Evolutionary conservation across 2,888 invertebrate species (phyloP), one percentile per base, ranked within the genome.

Genomic region (Phania funesta): DNA sequence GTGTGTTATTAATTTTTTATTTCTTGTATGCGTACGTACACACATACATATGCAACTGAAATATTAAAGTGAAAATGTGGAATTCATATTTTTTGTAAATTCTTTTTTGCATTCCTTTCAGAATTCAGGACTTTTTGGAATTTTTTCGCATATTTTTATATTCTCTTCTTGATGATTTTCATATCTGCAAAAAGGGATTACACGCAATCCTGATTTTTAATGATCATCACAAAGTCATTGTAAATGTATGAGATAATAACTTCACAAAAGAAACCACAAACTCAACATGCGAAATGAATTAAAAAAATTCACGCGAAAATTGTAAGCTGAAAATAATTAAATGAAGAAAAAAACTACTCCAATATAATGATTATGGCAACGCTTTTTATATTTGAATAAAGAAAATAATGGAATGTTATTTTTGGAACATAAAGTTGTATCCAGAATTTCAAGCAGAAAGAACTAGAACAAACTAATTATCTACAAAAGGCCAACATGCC

Each of bases 191-290:
- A n/a, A 67, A 50, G 56, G 58, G 20, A 50, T 67, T 41, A 38
- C n/a, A 7, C 50, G 65, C 35, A 32, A 6, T 50, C 50, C 5
- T 16, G 22, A 29, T 18, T 48, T 46, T 29, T 52, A 24, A 35
- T 26, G 54, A 38, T 38, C 22, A 26, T 11, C 18, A 13, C 8
- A 64, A 26, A 56, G 64, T 54, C 70, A 56, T 70, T 29, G 26
- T 58, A 48, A 48, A 58, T 67, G 16, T 41, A 67, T 65, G 41
- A 41, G 50, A 67, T 67, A 64, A 67, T 58, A 44, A 58, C 58
- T 75, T 48, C 44, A 75, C 67, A 67, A 75, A 67, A 11, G 58
- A 73, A 75, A 65, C 65, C 75, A 32, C 65, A 65, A 35, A 74
- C 35, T 56, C 22, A 24, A 75, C 56, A 67, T 56, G 29, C 29